phyloP scores from a whole-genome alignment of 2,888 invertebrate species.

The Heliconius ethilla region DNA sequence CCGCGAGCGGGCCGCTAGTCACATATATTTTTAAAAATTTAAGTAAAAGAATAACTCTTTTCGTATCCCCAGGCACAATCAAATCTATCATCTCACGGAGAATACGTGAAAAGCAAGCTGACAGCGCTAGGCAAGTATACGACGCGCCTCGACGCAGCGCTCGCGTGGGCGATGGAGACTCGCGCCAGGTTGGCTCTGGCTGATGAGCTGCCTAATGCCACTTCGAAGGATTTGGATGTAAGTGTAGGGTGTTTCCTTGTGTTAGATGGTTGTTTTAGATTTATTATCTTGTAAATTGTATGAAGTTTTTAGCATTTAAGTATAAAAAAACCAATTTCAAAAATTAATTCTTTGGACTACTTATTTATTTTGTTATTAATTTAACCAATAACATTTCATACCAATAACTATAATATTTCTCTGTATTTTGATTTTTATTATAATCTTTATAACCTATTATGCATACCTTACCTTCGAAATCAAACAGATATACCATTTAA shows the following conservation, averaged over 20 bases:
- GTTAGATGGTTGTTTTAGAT: too few relatives aligned
- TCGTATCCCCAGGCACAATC: conserved; percentile 62
- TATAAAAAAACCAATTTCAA: too few relatives aligned
- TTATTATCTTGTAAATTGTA: not conserved
- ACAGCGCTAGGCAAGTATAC: conserved; percentile 80
- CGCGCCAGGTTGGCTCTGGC: conserved; percentile 40
- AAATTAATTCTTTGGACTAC: too few relatives aligned
- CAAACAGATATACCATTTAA: not conserved
- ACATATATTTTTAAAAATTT: too few relatives aligned
- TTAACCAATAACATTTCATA: too few relatives aligned
- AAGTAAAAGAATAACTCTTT: not conserved
- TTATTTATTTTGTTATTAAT: too few relatives aligned
- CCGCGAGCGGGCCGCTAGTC: too few relatives aligned
- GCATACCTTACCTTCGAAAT: not conserved
- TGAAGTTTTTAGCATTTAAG: not conserved
- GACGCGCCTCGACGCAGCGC: conserved; percentile 79
- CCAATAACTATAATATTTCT: too few relatives aligned
- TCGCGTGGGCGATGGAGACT: conserved; percentile 67
- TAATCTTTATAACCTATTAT: too few relatives aligned
- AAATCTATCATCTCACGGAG: conserved; percentile 77
- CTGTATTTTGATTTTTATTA: too few relatives aligned
- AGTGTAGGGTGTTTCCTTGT: conserved; percentile 30
- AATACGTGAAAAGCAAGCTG: conserved; percentile 81
- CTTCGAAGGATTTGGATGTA: conserved; percentile 42
- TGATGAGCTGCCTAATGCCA: conserved; percentile 34